phyloP scores from a whole-genome alignment of 2,888 invertebrate genomes.

The Drosophila leonis region DNA sequence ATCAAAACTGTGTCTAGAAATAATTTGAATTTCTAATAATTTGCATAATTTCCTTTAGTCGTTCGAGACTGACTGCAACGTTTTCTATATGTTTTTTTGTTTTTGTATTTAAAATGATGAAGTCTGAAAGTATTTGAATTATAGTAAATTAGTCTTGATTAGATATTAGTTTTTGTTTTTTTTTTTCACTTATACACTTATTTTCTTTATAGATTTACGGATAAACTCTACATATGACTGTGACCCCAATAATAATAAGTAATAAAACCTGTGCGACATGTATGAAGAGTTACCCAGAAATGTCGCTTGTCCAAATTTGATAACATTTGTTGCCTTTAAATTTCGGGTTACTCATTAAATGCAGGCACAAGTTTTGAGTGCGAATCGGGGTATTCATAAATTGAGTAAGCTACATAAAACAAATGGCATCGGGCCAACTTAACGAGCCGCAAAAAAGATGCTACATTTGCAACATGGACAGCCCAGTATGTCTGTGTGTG shows the following conservation, averaged over 20 bases:
- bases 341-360: slow-evolving; percentile 23
- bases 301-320: slow-evolving; percentile 3
- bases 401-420: slow-evolving; percentile 71
- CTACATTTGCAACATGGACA: slow-evolving; percentile 20
- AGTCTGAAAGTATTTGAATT: too few species aligned
- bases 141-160: too few species aligned
- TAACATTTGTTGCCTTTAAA: slow-evolving; percentile 9
- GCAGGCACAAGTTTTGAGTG: slow-evolving; percentile 7
- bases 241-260: too few species aligned
- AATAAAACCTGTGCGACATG: not conserved
- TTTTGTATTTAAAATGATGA: too few species aligned
- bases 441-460: slow-evolving; percentile 68
- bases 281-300: not conserved
- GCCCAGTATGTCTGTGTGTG: slow-evolving; percentile 1
- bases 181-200: too few species aligned
- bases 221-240: too few species aligned
- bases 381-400: slow-evolving; percentile 58
- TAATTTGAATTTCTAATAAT: too few species aligned
- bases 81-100: too few species aligned
- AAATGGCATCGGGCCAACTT: slow-evolving; percentile 68
- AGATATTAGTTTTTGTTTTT: too few species aligned
- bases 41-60: too few species aligned
- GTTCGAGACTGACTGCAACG: too few species aligned
- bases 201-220: too few species aligned
- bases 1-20: not conserved